Evolutionary conservation across 1,140 invertebrate genomes (phyloP), one percentile per base, ranked within the genome.

Genomic region (Zaprionus ghesquierei): DNA sequence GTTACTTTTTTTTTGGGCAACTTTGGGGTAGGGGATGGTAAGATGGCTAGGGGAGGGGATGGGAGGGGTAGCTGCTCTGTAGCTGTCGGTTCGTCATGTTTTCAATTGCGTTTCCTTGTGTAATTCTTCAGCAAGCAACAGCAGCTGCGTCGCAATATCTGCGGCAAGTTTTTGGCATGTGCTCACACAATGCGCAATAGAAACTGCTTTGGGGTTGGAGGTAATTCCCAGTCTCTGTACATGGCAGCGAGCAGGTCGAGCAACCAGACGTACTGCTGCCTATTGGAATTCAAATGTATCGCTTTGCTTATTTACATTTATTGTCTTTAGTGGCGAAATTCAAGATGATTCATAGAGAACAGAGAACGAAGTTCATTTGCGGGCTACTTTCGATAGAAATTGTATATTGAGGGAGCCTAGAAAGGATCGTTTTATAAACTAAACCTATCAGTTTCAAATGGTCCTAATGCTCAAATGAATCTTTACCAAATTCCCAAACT

Each of bases 161-260:
- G 75, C 75, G 76, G 65, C 80, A 75, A 79, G 65, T 84, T 81
- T n/a, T 68, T 74, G 75, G 75, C 80, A 81, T 81, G 70, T 82
- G 79, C 79, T 69, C 60, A 44, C 35, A 50, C 66, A 68, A 71
- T 69, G 61, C 78, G 79, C 65, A 79, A 70, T 82, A 55, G 35
- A 38, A 6, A 4, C 15, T 51, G 5, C 8, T 33, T 12, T 1
- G n/a, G n/a, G 31, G 10, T 50, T 25, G 61, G 10, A 31, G 31
- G n/a, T 12, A 13, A 61, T 70, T 70, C 49, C n/a, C n/a, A n/a
- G n/a, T n/a, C n/a, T n/a, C n/a, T n/a, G n/a, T n/a, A n/a, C n/a
- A n/a, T n/a, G n/a, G n/a, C n/a, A n/a, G n/a, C 38, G 29, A 33
- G 44, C 41, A 59, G 56, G 56, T 59, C 41, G 18, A 51, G 22